phyloP scores from a whole-genome alignment of 2,113 vertebrate species.

The Nanorana parkeri region DNA sequence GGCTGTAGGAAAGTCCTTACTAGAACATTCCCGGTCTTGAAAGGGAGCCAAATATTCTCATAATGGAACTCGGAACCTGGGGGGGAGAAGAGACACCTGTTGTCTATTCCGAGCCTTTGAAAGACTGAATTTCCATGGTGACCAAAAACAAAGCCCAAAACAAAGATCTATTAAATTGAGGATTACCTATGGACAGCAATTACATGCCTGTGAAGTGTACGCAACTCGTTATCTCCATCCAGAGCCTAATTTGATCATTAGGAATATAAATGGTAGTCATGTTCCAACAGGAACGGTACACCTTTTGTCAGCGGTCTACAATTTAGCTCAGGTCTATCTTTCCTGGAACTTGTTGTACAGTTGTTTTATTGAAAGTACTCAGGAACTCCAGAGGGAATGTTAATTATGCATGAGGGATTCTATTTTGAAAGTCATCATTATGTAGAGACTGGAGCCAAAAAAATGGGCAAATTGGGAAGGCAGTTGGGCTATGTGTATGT shows the following conservation, averaged over 20 bases:
- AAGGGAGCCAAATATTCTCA: background rate
- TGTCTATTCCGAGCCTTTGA: background rate
- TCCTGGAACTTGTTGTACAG: background rate
- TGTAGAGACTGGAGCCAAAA: no score
- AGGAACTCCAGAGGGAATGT: background rate
- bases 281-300: background rate
- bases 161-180: background rate
- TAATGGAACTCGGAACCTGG: background rate
- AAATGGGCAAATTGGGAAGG: no score
- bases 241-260: slow-evolving; percentile 12
- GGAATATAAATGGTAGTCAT: background rate
- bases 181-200: background rate
- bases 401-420: background rate
- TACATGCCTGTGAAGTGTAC: background rate
- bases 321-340: background rate
- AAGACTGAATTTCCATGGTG: background rate
- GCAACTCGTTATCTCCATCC: background rate
- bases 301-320: background rate
- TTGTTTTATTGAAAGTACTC: background rate
- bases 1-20: background rate
- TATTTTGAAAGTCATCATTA: background rate
- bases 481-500: no score
- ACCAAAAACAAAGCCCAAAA: slow-evolving; percentile 11
- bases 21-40: background rate
- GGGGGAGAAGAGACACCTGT: background rate